These are phyloP conservation scores for Labrus mixtus DNA, from an alignment of 2,113 vertebrate species.

Conservation along the genomic window DNA sequence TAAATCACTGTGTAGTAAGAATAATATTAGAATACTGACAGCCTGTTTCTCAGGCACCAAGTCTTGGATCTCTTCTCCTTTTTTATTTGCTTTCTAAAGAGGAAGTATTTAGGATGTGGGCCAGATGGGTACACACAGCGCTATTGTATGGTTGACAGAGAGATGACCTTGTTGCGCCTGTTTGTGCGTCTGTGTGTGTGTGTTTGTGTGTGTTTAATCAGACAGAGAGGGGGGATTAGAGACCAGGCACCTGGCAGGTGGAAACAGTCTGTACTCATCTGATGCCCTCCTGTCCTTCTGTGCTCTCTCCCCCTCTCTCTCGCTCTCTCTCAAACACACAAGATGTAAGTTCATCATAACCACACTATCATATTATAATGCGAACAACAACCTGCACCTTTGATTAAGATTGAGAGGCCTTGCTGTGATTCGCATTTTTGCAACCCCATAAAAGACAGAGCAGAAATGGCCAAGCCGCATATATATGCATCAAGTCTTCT, in stretches of 20 bases:
- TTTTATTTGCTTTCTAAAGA: slow-evolving; percentile 66
- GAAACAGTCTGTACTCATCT: slow-evolving; percentile 79
- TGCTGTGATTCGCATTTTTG: not conserved
- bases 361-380: slow-evolving; percentile 8
- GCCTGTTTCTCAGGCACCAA: slow-evolving; percentile 19
- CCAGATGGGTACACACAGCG: slow-evolving; percentile 76
- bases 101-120: slow-evolving; percentile 75
- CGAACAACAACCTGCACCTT: slow-evolving; percentile 11
- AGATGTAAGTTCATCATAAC: slow-evolving; percentile 38
- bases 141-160: slow-evolving; percentile 79
- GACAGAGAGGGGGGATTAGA: slow-evolving; percentile 81
- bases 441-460: not conserved
- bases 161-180: slow-evolving; percentile 78
- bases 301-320: not conserved
- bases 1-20: not conserved
- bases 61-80: slow-evolving; percentile 31
- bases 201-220: slow-evolving; percentile 77
- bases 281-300: slow-evolving; percentile 72
- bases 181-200: slow-evolving; percentile 58
- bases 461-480: not conserved
- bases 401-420: slow-evolving; percentile 16
- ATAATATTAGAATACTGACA: not conserved
- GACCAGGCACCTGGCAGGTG: slow-evolving; percentile 81
- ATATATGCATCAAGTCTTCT: not conserved
- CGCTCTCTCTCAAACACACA: slow-evolving; percentile 1